Base-by-base conservation (phyloP, 2,113 vertebrate species). In the Xiphorhynchus elegans region DNA sequence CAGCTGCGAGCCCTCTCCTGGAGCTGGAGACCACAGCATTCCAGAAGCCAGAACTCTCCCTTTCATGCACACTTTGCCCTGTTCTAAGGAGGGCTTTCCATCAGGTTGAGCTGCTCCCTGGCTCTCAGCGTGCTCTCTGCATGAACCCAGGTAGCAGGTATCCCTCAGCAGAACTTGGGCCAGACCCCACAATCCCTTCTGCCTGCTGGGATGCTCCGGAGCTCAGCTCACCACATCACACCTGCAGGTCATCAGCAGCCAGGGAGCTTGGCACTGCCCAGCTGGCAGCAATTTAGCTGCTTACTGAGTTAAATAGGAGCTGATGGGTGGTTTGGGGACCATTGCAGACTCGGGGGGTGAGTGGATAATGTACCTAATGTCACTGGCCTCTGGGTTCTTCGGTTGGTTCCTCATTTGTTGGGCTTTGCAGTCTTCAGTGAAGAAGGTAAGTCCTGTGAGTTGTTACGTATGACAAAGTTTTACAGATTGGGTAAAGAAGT, bases 51-150 rank as follows among this genome's bases (percentile, higher is more conserved):
- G 29, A 67, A 31, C 31, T 55, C 33, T 59, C 13, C 11, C 18
- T 47, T 21, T 66, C 13, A 3, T 9, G 40, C 40, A 18, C 6
- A 2, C 29, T 19, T 39, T 58, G 17, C 20, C 16, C 31, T 56
- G 3, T 3, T 44, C 52, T 31, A 6, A 23, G 55, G 25, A 39
- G 62, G n/a, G 9, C 17, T 84, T 55, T 59, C 11, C 20, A 26
- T 17, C 2, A 21, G 33, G 20, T 59, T 67, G 35, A n/a, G 52
- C 35, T 55, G 13, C 39, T 59, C 29, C 26, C 39, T 39, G 44
- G 23, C 56, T 62, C 52, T 50, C 2, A 1, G 35, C 1, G 10
- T 0, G 0, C 8, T 21, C 56, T 35, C 18, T 9, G 33, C 7
- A 37, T 25, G 16, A 31, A 9, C 9, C 5, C 23, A 11, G 31